Base-by-base conservation (phyloP, 2,113 vertebrate species). In the Ia io region DNA sequence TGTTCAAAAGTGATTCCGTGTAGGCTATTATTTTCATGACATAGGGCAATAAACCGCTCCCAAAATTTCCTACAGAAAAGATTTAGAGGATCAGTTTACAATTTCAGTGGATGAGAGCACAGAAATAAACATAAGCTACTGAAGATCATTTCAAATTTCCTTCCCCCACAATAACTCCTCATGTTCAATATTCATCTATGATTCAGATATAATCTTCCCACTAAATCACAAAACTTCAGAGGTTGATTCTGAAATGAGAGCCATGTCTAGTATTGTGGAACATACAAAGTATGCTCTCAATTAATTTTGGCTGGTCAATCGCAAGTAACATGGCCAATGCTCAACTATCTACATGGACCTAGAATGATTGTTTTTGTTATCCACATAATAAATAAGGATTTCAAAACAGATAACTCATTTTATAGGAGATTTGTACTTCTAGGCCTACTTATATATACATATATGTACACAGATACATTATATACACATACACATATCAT, bases 1-100 rank as follows among this genome's bases (percentile, higher is more conserved):
- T 99, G 99, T 96, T 99, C 99, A 95, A 99, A 99, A 13, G 99
- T 99, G 99, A 99, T 99, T 96, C 99, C 99, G 4, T 99, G 99
- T 47, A 99, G 99, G 97, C 99, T 99, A 49, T 98, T 97, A 84
- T 99, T 99, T 98, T 99, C 99, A 25, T 99, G 99, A 98, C 99
- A 99, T 70, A 99, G 98, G 96, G 99, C 99, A 98, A 99, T 99
- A 98, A 99, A 99, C 88, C 99, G 99, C 98, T 99, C 99, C 99
- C 99, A 99, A 98, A 99, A 99, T 98, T 99, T 99, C 98, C 99
- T 99, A 97, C 0, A 97, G 93, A 97, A 98, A 95, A 96, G 61
- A 97, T 96, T 97, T 3, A 1, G 1, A 40, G 94, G 70, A 22
- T 88, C 59, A 2, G 51, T 32, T 73, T 96, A 89, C 23, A 95